Percentiles rank a stretch among this genome's conserved stretches.
These are phyloP conservation scores for Molossus alvarezi DNA, from an alignment of 2,797 vertebrate species.

Conservation along the genomic window DNA sequence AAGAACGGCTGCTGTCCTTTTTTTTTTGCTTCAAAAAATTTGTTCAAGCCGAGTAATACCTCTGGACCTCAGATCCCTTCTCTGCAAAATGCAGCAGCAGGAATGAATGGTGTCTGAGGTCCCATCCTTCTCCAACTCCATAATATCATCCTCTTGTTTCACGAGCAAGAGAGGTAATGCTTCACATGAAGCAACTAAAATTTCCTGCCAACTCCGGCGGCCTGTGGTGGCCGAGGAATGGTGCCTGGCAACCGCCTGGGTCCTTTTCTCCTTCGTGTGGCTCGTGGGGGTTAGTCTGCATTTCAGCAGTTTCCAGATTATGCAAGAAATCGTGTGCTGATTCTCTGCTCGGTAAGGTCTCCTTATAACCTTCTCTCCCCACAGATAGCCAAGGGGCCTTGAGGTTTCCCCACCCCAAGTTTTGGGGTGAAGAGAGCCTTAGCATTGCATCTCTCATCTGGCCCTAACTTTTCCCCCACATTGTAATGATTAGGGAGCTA, in stretches of 20 bases:
- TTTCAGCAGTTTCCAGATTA: not conserved
- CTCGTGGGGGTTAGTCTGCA: not conserved
- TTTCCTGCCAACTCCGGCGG: not conserved
- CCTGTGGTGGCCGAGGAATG: not conserved
- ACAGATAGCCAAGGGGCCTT: no score
- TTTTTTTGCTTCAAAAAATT: not conserved
- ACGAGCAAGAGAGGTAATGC: not conserved
- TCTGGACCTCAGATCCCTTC: not conserved
- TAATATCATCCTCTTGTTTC: not conserved
- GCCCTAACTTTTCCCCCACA: not conserved
- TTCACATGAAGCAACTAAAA: not conserved
- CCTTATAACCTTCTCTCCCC: not conserved
- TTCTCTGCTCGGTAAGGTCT: not conserved
- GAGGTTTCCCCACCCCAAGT: accelerated
- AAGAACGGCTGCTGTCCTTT: not conserved
- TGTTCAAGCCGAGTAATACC: not conserved
- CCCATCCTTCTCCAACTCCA: not conserved
- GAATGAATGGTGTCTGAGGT: not conserved
- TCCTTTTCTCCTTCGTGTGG: not conserved
- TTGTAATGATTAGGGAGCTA: not conserved
- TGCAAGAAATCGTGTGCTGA: not conserved
- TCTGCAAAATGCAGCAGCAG: not conserved
- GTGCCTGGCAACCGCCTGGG: not conserved
- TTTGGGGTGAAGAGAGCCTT: not conserved
- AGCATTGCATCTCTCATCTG: not conserved